Base-by-base conservation (phyloP, 2,888 invertebrate species). In the Nomada hirtipes region DNA sequence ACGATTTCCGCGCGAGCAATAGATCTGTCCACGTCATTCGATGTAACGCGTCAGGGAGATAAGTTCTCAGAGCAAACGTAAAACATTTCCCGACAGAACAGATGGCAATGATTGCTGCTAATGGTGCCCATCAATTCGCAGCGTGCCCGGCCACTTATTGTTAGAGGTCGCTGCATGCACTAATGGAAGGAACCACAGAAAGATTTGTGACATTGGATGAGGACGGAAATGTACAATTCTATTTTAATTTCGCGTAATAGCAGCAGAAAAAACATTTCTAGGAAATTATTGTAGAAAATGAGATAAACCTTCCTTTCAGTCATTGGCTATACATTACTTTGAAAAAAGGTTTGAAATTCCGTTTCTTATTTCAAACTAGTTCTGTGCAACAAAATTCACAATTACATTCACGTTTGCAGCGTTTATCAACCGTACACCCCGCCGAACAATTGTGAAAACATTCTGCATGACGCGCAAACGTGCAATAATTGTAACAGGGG, bases 61-160 rank as follows among this genome's bases (percentile, higher is more conserved):
- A 78, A 84, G 52, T 83, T 79, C 77, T 71, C 63, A 60, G 47
- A 74, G 36, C 69, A 79, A 69, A 68, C 71, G 71, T 76, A 75
- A 78, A 72, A 85, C 83, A 70, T 78, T 77, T 78, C 69, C 76
- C 76, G 64, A 72, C 75, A 77, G 87, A 82, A 76, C 88, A 86
- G 88, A 89, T 86, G 89, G 85, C 85, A 86, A 88, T 82, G 89
- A 89, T 89, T 85, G 84, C 85, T 80, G 69, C 83, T 89, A 90
- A 90, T 89, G 88, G 83, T 81, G 74, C 71, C 73, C 86, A 86
- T 89, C 88, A 87, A 89, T 89, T 84, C 80, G 70, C 82, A 75
- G 53, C 76, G 82, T 73, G 75, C 65, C 76, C 81, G 74, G 75
- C 74, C 73, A 53, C 63, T 73, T 47, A 47, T 47, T 47, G 47